phyloP scores from a whole-genome alignment of 2,888 invertebrate genomes.

The Periphyllus acericola region DNA sequence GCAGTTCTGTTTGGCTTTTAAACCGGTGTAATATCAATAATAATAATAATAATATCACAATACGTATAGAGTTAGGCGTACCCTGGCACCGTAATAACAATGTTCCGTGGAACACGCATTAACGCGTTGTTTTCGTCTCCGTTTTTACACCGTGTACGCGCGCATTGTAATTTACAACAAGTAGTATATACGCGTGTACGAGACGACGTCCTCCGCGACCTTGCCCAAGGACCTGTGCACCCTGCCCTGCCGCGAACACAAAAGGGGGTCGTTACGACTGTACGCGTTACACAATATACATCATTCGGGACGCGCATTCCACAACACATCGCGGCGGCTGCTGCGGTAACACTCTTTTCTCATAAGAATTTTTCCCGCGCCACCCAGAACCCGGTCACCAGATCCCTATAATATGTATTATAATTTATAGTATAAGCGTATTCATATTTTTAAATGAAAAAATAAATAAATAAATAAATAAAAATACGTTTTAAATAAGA shows the following conservation, averaged over 20 bases:
- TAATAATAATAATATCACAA: no score
- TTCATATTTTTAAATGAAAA: neutral
- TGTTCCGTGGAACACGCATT: neutral
- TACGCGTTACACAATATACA: constrained; percentile 45
- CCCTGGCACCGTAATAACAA: neutral
- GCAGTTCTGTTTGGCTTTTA: no score
- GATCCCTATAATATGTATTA: no score
- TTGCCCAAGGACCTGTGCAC: constrained; percentile 48
- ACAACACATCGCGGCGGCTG: constrained; percentile 1
- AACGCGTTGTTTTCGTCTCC: constrained; percentile 10
- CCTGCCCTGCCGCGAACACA: neutral
- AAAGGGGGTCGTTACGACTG: constrained; percentile 27
- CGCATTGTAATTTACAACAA: constrained; percentile 19
- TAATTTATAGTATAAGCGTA: neutral
- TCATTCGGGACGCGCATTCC: constrained; percentile 35
- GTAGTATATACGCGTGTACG: neutral
- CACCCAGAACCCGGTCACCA: neutral
- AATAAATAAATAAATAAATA: no score
- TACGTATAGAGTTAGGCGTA: no score
- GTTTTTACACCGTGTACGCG: constrained; percentile 12
- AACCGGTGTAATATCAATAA: no score
- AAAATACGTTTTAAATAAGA: no score
- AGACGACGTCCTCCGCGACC: constrained; percentile 21
- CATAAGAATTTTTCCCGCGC: neutral
- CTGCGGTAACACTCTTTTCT: neutral